Conservation (phyloP, 2,797 vertebrate genomes). For the Myotis vivesi region DNA sequence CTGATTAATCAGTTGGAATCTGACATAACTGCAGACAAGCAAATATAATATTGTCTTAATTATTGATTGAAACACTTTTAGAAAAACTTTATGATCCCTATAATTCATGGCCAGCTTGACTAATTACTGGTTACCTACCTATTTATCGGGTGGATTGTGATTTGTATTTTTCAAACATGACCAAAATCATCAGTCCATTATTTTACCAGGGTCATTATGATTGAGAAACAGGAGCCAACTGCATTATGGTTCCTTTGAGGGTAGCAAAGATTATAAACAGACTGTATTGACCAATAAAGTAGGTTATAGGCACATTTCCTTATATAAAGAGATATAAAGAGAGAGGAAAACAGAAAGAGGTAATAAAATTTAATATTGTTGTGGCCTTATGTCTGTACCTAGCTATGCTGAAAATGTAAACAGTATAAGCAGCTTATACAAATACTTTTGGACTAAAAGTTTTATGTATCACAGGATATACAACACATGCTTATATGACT, state of each 20-base stretch:
- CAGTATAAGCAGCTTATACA: not conserved
- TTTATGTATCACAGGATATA: not conserved
- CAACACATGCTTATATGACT: not conserved
- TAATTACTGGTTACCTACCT: not conserved
- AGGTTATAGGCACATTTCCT: not conserved
- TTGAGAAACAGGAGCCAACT: not conserved
- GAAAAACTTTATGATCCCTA: not conserved
- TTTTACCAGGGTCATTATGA: not conserved
- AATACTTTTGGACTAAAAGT: not conserved
- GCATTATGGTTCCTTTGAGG: slow-evolving; percentile 1
- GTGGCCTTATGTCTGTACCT: not conserved
- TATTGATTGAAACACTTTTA: not conserved
- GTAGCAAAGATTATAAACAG: not conserved
- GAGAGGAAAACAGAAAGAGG: not conserved
- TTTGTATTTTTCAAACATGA: slow-evolving; percentile 42
- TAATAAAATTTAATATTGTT: not conserved
- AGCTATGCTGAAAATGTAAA: not conserved
- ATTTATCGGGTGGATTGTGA: not conserved
- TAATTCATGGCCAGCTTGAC: not conserved
- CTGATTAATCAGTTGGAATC: slow-evolving; percentile 38
- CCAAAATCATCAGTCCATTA: not conserved
- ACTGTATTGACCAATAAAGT: not conserved
- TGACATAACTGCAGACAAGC: slow-evolving; percentile 1
- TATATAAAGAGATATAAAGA: not conserved
- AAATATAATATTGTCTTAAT: slow-evolving; percentile 39